Percentiles rank a stretch among this genome's conserved stretches.
Evolutionary conservation across 2,888 invertebrate genomes (phyloP).

Genomic region (Epirrita christyi): DNA sequence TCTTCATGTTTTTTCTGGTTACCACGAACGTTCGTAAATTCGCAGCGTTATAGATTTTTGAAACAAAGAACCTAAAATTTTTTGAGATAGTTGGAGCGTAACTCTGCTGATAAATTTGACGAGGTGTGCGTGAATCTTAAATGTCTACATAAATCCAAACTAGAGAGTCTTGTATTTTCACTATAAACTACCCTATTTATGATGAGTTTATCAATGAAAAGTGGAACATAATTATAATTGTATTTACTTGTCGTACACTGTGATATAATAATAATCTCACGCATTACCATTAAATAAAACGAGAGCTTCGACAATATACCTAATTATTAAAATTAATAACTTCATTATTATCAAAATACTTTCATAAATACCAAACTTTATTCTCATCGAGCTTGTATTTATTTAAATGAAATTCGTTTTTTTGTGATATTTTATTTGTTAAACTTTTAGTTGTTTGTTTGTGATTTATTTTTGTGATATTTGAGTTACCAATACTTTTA

Average conservation of each 20-base stretch:
- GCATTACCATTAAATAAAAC: slow-evolving; percentile 45
- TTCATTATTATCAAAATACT: slow-evolving; percentile 31
- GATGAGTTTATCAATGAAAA: neutral
- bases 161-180: neutral
- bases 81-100: too few relatives aligned
- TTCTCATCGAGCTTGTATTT: slow-evolving; percentile 64
- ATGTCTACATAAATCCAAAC: neutral
- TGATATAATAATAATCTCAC: slow-evolving; percentile 63
- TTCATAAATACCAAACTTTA: slow-evolving; percentile 33
- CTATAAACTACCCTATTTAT: neutral
- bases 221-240: slow-evolving; percentile 38
- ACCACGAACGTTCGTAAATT: too few relatives aligned
- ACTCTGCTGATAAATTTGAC: too few relatives aligned
- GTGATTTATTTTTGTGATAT: slow-evolving; percentile 48
- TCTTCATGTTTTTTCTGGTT: too few relatives aligned
- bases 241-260: slow-evolving; percentile 58
- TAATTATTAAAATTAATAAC: slow-evolving; percentile 48
- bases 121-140: too few relatives aligned
- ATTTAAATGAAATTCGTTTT: slow-evolving; percentile 2
- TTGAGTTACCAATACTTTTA: slow-evolving; percentile 55
- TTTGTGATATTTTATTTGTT: slow-evolving; percentile 39
- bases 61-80: too few relatives aligned
- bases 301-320: slow-evolving; percentile 59
- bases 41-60: too few relatives aligned
- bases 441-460: slow-evolving; percentile 41